These are phyloP conservation scores for Bos taurus DNA, from an alignment of 2,113 vertebrate species.

Conservation along the genomic window DNA sequence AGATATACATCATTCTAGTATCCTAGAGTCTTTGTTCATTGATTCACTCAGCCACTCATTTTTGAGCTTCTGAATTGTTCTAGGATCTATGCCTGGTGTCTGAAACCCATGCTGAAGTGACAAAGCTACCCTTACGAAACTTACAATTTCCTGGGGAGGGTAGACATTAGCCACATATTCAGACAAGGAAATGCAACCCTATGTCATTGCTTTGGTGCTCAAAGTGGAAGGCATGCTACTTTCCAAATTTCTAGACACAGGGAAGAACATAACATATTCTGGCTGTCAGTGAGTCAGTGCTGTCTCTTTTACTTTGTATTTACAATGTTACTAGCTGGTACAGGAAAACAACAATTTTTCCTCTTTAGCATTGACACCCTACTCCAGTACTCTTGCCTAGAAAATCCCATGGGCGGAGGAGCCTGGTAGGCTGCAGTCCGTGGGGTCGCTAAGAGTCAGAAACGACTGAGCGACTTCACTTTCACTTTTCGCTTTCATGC, in stretches of 20 bases:
- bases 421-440: no score
- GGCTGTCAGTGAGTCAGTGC: neutral
- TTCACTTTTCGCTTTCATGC: no score
- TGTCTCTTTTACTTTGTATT: slow-evolving; percentile 17
- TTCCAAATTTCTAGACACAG: neutral
- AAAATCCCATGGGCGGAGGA: no score
- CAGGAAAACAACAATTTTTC: neutral
- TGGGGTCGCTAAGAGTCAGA: no score
- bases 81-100: neutral
- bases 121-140: neutral
- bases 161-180: neutral
- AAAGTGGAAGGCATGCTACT: neutral
- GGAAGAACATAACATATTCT: neutral
- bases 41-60: neutral
- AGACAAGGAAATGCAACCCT: neutral
- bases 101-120: neutral
- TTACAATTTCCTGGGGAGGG: neutral
- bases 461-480: no score
- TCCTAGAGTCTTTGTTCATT: neutral
- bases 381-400: no score
- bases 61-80: neutral
- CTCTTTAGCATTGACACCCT: neutral
- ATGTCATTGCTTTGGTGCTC: neutral
- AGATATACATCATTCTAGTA: neutral
- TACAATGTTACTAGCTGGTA: neutral